Percentiles rank a stretch among this genome's conserved stretches.
Conservation (phyloP, 2,888 invertebrate species). For the Melanchra persicariae region DNA sequence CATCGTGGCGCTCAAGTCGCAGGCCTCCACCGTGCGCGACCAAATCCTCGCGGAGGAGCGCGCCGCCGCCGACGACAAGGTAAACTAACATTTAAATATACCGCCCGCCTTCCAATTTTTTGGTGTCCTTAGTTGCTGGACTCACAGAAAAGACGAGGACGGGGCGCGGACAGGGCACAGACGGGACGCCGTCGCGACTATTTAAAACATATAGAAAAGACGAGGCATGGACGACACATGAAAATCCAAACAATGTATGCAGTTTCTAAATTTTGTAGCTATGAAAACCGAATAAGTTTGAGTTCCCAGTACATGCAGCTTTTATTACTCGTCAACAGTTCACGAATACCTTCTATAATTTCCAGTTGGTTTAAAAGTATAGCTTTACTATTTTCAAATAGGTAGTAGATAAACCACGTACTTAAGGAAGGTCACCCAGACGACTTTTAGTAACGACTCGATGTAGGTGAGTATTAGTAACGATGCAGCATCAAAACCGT, state of each 20-base stretch:
- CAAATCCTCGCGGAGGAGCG: conserved; percentile 95
- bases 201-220: no score
- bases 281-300: neutral
- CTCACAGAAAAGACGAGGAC: no score
- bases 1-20: conserved; percentile 95
- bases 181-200: no score
- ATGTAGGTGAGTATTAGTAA: no score
- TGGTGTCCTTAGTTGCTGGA: no score
- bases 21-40: conserved; percentile 96
- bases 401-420: neutral
- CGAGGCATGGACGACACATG: no score
- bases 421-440: no score
- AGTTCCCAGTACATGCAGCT: neutral
- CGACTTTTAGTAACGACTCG: no score
- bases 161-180: no score
- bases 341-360: neutral
- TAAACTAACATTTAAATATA: conserved; percentile 60
- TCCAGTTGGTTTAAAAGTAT: conserved; percentile 3
- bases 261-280: neutral
- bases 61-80: conserved; percentile 92
- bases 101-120: no score
- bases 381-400: neutral
- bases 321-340: conserved; percentile 5
- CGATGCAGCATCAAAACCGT: no score
- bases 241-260: conserved; percentile 18